Conservation (phyloP, 2,888 invertebrate genomes). For the Macroteleia sp. region DNA sequence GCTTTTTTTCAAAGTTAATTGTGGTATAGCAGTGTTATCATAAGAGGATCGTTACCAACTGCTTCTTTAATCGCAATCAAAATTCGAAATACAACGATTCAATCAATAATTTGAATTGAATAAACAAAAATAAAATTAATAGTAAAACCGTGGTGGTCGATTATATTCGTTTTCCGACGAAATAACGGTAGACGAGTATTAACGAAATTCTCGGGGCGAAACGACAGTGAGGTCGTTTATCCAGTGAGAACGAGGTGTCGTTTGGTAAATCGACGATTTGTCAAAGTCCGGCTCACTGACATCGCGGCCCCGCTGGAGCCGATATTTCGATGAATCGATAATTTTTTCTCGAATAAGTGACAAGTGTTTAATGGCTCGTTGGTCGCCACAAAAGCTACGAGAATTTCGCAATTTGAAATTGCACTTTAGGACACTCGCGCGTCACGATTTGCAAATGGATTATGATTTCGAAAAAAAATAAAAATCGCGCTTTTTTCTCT, state of each 20-base stretch:
- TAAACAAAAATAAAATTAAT: too few species aligned
- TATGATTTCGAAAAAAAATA: neutral
- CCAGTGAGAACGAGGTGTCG: slow-evolving; percentile 60
- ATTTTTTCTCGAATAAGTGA: slow-evolving; percentile 38
- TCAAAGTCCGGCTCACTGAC: slow-evolving; percentile 76
- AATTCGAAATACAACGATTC: too few species aligned
- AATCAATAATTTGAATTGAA: too few species aligned
- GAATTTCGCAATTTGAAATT: slow-evolving; percentile 8
- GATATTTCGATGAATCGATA: slow-evolving; percentile 58
- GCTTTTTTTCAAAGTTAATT: too few species aligned
- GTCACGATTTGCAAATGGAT: slow-evolving; percentile 1
- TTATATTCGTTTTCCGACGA: too few species aligned
- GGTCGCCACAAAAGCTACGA: slow-evolving; percentile 19
- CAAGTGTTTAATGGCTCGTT: slow-evolving; percentile 46
- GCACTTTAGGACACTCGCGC: neutral
- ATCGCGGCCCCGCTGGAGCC: slow-evolving; percentile 24
- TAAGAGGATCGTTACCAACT: too few species aligned
- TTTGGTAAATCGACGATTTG: slow-evolving; percentile 79
- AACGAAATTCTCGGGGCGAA: slow-evolving; percentile 35
- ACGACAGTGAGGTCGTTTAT: slow-evolving; percentile 44
- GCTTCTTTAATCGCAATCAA: too few species aligned
- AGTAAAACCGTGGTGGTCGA: too few species aligned
- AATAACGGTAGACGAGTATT: slow-evolving; percentile 23
- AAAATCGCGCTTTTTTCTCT: too few species aligned
- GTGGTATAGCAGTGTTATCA: too few species aligned